Percentiles rank a stretch among this genome's conserved stretches.
Conservation (phyloP, 2,888 invertebrate genomes). For the Amphipyra berbera region DNA sequence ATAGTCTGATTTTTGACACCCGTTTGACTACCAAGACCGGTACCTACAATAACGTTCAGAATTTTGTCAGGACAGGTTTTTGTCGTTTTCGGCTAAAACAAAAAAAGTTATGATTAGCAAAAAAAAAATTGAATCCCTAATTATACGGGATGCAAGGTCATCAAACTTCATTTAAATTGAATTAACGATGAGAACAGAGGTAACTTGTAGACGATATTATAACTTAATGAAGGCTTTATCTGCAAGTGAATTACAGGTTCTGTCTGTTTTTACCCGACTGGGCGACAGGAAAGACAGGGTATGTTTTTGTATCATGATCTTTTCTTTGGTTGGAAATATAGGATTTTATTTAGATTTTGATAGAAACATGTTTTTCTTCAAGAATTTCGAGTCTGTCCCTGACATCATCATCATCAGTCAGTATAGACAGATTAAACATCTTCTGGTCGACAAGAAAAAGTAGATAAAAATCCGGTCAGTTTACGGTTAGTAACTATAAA, state of each 20-base stretch:
- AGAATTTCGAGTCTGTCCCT: neutral
- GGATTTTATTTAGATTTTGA: neutral
- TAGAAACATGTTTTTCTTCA: neutral
- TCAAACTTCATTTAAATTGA: slow-evolving; percentile 35
- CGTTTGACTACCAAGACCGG: slow-evolving; percentile 5
- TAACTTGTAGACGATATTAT: slow-evolving; percentile 19
- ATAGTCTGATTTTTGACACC: neutral
- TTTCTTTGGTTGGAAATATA: no score
- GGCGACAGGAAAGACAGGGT: no score
- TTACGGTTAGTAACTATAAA: neutral
- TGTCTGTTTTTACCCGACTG: no score
- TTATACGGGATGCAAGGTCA: slow-evolving; percentile 29
- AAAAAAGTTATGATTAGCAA: slow-evolving; percentile 25
- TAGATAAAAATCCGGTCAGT: neutral
- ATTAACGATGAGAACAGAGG: slow-evolving; percentile 18
- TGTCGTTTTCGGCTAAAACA: slow-evolving; percentile 10
- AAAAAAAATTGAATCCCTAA: slow-evolving; percentile 19
- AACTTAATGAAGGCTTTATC: slow-evolving; percentile 14
- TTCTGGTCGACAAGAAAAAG: slow-evolving; percentile 13
- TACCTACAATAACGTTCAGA: slow-evolving; percentile 16
- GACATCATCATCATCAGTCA: neutral
- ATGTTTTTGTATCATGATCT: neutral
- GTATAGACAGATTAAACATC: neutral
- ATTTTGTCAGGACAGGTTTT: slow-evolving; percentile 8
- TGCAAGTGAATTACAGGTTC: slow-evolving; percentile 11